Percentiles rank a stretch among this genome's conserved stretches.
These are phyloP conservation scores for Nansenia antarctica DNA, from an alignment of 2,113 vertebrate species.

Conservation along the genomic window DNA sequence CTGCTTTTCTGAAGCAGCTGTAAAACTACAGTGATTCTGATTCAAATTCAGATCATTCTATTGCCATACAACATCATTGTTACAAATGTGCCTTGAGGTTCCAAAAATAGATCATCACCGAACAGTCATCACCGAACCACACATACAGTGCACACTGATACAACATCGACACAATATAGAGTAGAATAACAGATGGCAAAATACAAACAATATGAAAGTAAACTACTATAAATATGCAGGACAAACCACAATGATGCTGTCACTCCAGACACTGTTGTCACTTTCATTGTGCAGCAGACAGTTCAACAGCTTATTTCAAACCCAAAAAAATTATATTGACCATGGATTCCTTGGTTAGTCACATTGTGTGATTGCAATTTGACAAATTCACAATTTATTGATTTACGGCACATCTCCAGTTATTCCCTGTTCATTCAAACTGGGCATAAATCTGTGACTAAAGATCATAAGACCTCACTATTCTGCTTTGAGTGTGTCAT, in stretches of 20 bases:
- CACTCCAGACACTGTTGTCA: neutral
- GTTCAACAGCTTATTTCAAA: neutral
- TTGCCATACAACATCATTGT: too few relatives aligned
- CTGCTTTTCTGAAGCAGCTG: neutral
- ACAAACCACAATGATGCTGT: neutral
- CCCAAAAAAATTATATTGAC: neutral
- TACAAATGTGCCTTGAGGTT: too few relatives aligned
- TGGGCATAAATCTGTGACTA: neutral
- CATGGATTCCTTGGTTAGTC: neutral
- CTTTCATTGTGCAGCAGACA: neutral
- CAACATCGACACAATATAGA: too few relatives aligned
- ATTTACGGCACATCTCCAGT: neutral
- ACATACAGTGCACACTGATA: too few relatives aligned
- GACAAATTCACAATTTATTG: too few relatives aligned
- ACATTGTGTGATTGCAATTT: too few relatives aligned
- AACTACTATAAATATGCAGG: neutral
- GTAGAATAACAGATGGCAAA: too few relatives aligned
- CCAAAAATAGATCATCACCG: too few relatives aligned
- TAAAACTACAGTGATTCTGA: neutral
- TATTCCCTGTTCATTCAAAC: conserved; percentile 3
- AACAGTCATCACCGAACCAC: too few relatives aligned
- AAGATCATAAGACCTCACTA: conserved; percentile 14
- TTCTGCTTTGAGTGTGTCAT: conserved; percentile 11
- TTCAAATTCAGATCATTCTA: too few relatives aligned
- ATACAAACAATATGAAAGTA: too few relatives aligned